These are phyloP conservation scores for Styela clava DNA, from an alignment of 23 tunicate species.

Conservation along the genomic window DNA sequence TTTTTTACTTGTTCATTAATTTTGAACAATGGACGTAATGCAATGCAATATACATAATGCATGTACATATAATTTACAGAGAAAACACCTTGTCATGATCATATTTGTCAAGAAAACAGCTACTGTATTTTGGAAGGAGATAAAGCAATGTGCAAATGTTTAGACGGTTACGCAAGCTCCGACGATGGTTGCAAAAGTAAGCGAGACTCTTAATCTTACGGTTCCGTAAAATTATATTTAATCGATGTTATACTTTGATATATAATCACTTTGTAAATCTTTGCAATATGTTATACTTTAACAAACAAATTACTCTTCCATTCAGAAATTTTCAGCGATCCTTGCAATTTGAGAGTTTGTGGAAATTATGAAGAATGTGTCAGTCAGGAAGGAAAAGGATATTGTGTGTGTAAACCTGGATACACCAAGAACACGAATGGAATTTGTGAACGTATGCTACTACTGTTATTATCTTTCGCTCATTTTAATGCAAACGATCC, in stretches of 20 bases:
- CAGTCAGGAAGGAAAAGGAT: background rate
- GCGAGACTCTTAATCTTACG: background rate
- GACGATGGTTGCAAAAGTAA: constrained; percentile 12
- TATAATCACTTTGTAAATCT: too few species aligned
- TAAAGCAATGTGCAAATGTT: constrained; percentile 4
- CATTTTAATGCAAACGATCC: too few species aligned
- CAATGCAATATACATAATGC: too few species aligned
- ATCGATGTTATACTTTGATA: too few species aligned
- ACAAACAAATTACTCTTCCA: too few species aligned
- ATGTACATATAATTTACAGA: too few species aligned
- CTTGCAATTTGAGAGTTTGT: constrained; percentile 5
- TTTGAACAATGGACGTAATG: too few species aligned
- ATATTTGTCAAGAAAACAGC: constrained; percentile 10
- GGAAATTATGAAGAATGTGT: background rate
- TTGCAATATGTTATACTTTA: too few species aligned
- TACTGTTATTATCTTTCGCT: too few species aligned
- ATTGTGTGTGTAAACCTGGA: constrained; percentile 21
- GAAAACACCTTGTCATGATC: background rate
- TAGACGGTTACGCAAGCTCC: background rate
- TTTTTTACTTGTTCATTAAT: too few species aligned
- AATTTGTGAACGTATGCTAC: background rate
- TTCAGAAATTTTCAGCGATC: background rate
- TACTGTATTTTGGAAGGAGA: constrained; percentile 8
- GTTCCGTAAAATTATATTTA: background rate
- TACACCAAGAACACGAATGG: background rate